Conservation (phyloP, 2,113 vertebrate genomes). For the Candoia aspera region DNA sequence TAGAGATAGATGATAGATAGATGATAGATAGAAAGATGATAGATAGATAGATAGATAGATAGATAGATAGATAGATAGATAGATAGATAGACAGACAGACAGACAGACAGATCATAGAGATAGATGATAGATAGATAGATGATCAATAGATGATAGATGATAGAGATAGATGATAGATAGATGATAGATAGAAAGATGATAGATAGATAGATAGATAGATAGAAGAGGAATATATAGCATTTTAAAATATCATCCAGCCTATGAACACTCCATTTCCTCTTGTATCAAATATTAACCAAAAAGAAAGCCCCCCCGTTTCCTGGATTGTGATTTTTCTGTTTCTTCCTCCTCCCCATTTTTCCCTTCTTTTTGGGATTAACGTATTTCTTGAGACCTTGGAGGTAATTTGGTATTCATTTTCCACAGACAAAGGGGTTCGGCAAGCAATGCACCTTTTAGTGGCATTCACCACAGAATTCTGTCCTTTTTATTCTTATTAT, state of each 20-base stretch:
- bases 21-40: too few species aligned
- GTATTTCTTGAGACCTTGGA: slow-evolving; percentile 43
- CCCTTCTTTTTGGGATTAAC: slow-evolving; percentile 4
- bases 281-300: background rate
- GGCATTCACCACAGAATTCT: slow-evolving; percentile 38
- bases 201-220: too few species aligned
- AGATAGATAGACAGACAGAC: too few species aligned
- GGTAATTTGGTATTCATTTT: slow-evolving; percentile 53
- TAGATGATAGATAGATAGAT: too few species aligned
- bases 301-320: slow-evolving; percentile 22
- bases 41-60: too few species aligned
- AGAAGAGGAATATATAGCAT: too few species aligned
- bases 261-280: background rate
- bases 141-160: too few species aligned
- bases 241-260: slow-evolving; percentile 33
- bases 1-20: background rate
- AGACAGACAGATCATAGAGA: background rate
- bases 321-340: background rate
- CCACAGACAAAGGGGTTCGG: slow-evolving; percentile 15
- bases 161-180: background rate
- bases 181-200: background rate
- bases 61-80: background rate
- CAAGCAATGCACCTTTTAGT: slow-evolving; percentile 26
- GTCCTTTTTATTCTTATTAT: slow-evolving; percentile 31
- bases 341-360: background rate